Evolutionary conservation across 1,140 invertebrate species (phyloP).

Genomic region (Chironomus striatipennis): DNA sequence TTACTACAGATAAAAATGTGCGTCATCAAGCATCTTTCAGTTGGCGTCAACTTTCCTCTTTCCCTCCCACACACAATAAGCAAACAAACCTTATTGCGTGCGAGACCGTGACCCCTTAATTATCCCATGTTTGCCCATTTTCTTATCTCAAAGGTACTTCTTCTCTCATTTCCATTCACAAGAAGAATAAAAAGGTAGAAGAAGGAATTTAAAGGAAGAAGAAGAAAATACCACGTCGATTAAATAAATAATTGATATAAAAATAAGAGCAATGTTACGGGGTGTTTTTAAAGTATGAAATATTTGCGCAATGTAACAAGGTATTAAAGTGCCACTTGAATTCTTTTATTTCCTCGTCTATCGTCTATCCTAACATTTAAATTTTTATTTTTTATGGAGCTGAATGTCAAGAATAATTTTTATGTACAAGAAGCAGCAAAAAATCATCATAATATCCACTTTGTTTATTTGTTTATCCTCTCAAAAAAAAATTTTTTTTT

Average conservation of each 20-base stretch:
- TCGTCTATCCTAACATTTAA: background rate
- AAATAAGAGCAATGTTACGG: background rate
- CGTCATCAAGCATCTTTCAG: too few relatives aligned
- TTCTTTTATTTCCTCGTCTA: background rate
- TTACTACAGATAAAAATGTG: too few relatives aligned
- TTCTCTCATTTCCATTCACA: too few relatives aligned
- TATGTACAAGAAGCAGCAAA: background rate
- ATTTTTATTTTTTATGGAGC: background rate
- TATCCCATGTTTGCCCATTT: background rate
- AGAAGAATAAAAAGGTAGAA: too few relatives aligned
- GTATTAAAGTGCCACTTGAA: background rate
- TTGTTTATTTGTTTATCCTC: background rate
- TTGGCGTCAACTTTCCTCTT: background rate
- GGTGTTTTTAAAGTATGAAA: background rate
- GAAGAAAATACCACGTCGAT: background rate
- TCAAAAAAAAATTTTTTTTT: background rate
- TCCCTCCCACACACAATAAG: background rate
- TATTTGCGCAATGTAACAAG: background rate
- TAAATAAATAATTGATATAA: slow-evolving; percentile 19
- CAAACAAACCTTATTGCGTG: too few relatives aligned
- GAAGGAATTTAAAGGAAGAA: too few relatives aligned
- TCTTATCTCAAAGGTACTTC: background rate
- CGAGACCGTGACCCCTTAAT: background rate
- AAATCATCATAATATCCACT: background rate
- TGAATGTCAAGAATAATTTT: slow-evolving; percentile 8